A percentile compares a stretch with the other conserved stretches of the same genome.
phyloP scores from a whole-genome alignment of 1,140 invertebrate species.

The Onthophagus taurus region DNA sequence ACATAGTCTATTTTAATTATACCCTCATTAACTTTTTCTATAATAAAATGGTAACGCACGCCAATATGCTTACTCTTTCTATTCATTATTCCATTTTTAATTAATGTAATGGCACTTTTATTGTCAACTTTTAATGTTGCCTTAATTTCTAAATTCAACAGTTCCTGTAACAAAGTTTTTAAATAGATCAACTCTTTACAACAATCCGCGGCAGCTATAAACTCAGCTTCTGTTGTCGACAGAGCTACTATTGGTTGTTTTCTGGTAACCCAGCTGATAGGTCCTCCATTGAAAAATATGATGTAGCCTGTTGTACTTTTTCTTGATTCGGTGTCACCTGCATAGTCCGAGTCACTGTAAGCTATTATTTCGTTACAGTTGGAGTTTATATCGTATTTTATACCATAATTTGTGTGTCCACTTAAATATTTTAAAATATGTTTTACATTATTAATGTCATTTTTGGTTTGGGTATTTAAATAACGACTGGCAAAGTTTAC shows the following conservation, averaged over 20 bases:
- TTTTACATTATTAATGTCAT: constrained; percentile 9
- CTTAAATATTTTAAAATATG: constrained; percentile 5
- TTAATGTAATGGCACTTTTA: no score
- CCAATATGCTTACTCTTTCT: no score
- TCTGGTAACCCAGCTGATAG: constrained; percentile 31
- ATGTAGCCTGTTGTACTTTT: constrained; percentile 30
- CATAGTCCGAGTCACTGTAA: constrained; percentile 36
- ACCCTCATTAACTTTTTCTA: no score
- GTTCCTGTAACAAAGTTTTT: constrained; percentile 15
- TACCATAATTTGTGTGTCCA: constrained; percentile 2
- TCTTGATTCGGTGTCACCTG: constrained; percentile 26
- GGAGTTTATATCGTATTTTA: not conserved
- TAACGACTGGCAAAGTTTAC: no score
- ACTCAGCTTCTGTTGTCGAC: constrained; percentile 23
- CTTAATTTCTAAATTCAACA: no score
- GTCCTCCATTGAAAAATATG: constrained; percentile 21
- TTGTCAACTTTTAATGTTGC: no score
- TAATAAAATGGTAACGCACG: no score
- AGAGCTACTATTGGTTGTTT: constrained; percentile 15
- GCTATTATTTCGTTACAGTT: constrained; percentile 17
- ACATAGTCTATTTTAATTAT: no score
- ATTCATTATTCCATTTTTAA: no score
- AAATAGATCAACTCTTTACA: constrained; percentile 30
- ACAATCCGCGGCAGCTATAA: constrained; percentile 17
- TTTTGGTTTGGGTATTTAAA: no score